Evolutionary conservation across 2,797 vertebrate species (phyloP).

Genomic region (Poecilia gillii): DNA sequence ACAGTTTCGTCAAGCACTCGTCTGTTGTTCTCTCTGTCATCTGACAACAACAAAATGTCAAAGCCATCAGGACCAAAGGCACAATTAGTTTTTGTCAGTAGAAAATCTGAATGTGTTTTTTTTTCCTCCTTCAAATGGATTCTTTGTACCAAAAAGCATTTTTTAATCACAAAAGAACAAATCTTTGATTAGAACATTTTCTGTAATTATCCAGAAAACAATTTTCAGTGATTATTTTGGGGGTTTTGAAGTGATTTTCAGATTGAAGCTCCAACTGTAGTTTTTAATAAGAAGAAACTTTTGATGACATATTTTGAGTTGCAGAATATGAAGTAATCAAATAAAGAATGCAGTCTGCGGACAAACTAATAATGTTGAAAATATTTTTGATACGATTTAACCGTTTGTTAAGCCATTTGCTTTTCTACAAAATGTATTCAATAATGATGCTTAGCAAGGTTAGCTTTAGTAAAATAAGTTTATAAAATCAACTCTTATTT

Average conservation of each 20-base stretch:
- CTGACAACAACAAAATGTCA: conserved; percentile 55
- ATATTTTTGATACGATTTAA: neutral
- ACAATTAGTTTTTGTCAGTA: neutral
- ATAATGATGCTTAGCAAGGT: neutral
- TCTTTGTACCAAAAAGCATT: neutral
- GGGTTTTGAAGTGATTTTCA: neutral
- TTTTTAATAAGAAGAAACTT: neutral
- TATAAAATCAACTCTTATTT: neutral
- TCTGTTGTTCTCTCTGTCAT: conserved; percentile 45
- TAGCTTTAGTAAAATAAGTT: neutral
- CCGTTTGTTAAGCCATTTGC: neutral
- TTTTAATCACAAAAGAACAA: neutral
- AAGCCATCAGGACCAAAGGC: neutral
- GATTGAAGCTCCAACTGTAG: neutral
- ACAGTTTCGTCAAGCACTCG: conserved; percentile 75
- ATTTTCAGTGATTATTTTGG: neutral
- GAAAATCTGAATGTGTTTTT: neutral
- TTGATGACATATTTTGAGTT: neutral
- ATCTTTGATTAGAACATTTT: neutral
- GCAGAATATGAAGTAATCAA: neutral
- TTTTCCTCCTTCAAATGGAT: neutral
- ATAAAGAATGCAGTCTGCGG: neutral
- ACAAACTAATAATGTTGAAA: neutral
- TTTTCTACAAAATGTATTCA: neutral
- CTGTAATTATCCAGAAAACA: neutral